Conservation (phyloP, 2,888 invertebrate species). For the Scrobipalpa atriplicella region DNA sequence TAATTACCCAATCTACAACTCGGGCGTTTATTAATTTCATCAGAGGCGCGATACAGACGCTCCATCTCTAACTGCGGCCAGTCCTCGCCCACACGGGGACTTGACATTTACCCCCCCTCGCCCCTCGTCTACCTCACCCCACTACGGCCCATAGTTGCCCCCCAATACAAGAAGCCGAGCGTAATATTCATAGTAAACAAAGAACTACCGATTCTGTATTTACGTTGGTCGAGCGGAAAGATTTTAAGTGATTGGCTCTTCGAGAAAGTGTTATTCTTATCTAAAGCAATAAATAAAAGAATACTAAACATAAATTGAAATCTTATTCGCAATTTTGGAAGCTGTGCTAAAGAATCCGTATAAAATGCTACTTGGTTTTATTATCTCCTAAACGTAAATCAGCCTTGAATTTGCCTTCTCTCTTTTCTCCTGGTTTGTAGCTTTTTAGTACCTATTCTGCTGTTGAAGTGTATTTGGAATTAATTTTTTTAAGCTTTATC, state of each 20-base stretch:
- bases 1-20: conserved; percentile 44
- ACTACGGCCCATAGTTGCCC: neutral
- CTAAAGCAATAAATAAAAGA: neutral
- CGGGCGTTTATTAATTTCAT: conserved; percentile 58
- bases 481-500: no score
- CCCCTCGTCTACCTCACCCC: conserved; percentile 28
- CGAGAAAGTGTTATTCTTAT: neutral
- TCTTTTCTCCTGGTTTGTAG: no score
- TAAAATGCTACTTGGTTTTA: neutral
- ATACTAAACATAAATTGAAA: neutral
- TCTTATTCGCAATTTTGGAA: neutral
- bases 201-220: conserved; percentile 27
- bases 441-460: no score
- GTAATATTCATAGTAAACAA: conserved; percentile 25
- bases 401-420: neutral
- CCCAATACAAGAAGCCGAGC: conserved; percentile 21
- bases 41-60: conserved; percentile 48
- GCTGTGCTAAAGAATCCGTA: neutral
- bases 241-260: conserved; percentile 17
- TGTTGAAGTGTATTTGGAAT: neutral
- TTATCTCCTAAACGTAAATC: conserved; percentile 2
- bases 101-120: conserved; percentile 59
- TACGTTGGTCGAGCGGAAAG: neutral
- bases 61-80: conserved; percentile 41
- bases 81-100: conserved; percentile 51